Conservation (phyloP, 2,797 vertebrate genomes). For the Siniperca undulata region DNA sequence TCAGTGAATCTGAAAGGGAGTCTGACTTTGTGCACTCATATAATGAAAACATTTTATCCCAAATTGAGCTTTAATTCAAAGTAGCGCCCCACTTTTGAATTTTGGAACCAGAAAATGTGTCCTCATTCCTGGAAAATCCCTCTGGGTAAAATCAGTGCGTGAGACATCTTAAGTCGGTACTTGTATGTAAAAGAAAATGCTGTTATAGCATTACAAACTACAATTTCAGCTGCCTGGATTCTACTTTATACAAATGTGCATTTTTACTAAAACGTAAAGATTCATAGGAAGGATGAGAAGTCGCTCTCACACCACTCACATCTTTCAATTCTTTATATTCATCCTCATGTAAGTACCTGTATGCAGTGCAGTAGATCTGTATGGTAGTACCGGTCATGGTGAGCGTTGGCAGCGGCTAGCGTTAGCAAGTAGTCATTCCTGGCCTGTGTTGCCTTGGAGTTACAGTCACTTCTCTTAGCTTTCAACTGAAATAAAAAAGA, state of each 20-base stretch:
- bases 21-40: constrained; percentile 40
- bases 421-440: constrained; percentile 98
- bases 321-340: background rate
- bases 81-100: constrained; percentile 32
- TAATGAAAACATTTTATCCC: constrained; percentile 42
- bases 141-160: constrained; percentile 22
- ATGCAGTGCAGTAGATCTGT: constrained; percentile 95
- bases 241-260: background rate
- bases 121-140: constrained; percentile 33
- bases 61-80: constrained; percentile 51
- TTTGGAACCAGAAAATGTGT: constrained; percentile 31
- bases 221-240: background rate
- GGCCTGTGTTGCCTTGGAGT: constrained; percentile 96
- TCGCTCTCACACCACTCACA: constrained; percentile 1
- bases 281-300: background rate
- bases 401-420: constrained; percentile 95
- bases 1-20: constrained; percentile 21
- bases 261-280: constrained; percentile 15
- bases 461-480: constrained; percentile 96
- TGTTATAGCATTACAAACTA: constrained; percentile 11
- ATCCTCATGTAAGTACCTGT: constrained; percentile 86
- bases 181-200: constrained; percentile 36
- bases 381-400: constrained; percentile 97
- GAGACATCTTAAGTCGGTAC: constrained; percentile 23
- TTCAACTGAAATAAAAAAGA: constrained; percentile 89